phyloP scores from a whole-genome alignment of 2,888 invertebrate species.

The Eurytoma adleriae region DNA sequence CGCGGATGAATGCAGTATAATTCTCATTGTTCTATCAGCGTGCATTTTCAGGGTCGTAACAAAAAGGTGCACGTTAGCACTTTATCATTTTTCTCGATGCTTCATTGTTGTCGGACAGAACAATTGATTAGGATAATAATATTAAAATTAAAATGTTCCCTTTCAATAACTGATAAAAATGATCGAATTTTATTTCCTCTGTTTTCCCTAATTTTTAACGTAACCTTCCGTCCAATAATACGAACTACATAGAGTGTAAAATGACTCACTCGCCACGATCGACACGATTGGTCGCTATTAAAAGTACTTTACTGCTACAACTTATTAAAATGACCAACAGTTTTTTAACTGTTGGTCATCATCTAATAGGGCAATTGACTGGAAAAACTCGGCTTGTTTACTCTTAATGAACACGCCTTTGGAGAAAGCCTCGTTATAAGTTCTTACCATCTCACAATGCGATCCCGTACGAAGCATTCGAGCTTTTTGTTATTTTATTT shows the following conservation, averaged over 20 bases:
- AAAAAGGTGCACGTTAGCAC: too few species aligned
- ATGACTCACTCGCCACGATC: constrained; percentile 33
- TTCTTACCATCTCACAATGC: constrained; percentile 39
- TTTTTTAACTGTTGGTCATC: constrained; percentile 54
- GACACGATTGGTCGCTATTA: constrained; percentile 50
- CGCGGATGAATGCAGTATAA: background rate
- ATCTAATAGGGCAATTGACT: constrained; percentile 50
- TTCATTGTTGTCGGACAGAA: too few species aligned
- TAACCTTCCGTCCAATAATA: background rate
- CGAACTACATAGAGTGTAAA: background rate
- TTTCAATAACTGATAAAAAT: too few species aligned
- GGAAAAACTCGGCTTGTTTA: constrained; percentile 51
- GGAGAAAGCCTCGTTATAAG: constrained; percentile 22
- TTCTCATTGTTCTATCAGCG: background rate
- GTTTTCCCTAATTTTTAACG: background rate
- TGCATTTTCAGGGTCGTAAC: too few species aligned
- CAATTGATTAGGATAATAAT: too few species aligned
- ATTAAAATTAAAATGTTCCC: too few species aligned
- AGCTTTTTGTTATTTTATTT: background rate
- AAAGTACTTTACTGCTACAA: constrained; percentile 44
- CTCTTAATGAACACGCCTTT: constrained; percentile 48
- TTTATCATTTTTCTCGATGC: too few species aligned
- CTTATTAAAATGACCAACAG: constrained; percentile 52
- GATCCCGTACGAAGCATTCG: background rate
- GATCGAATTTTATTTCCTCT: too few species aligned